A percentile compares a stretch with the other conserved stretches of the same genome.
Conservation (phyloP, 2,888 invertebrate genomes). For the Drosophila paranaensis region DNA sequence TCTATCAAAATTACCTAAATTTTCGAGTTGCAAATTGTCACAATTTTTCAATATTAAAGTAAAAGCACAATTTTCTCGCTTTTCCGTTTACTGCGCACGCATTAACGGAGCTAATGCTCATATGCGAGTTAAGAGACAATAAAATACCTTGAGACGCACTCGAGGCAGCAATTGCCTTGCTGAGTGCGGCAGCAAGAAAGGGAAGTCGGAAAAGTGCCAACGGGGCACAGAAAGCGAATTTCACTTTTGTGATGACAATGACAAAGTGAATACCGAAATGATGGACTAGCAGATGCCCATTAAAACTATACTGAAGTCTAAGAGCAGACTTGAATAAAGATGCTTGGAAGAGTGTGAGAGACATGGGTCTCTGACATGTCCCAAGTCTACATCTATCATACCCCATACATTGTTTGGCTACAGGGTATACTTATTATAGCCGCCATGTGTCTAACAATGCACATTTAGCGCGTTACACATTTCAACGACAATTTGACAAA, state of each 20-base stretch:
- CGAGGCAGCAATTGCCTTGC: slow-evolving; percentile 45
- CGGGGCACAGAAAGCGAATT: slow-evolving; percentile 62
- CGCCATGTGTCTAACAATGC: slow-evolving; percentile 22
- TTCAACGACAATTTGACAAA: slow-evolving; percentile 55
- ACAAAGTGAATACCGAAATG: neutral
- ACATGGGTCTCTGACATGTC: neutral
- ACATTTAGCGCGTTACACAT: slow-evolving; percentile 37
- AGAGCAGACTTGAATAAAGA: no score
- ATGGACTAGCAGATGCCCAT: slow-evolving; percentile 9
- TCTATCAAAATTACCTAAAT: neutral
- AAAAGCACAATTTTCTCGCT: slow-evolving; percentile 36
- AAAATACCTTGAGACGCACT: slow-evolving; percentile 44
- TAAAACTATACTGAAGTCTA: neutral
- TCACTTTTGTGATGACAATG: slow-evolving; percentile 64
- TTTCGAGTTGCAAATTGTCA: slow-evolving; percentile 2
- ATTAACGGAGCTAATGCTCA: slow-evolving; percentile 40
- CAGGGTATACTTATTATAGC: slow-evolving; percentile 29
- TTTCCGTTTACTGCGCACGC: slow-evolving; percentile 23
- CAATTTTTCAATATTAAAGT: slow-evolving; percentile 16
- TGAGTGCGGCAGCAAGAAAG: slow-evolving; percentile 4
- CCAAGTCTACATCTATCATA: neutral
- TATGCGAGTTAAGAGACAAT: slow-evolving; percentile 21
- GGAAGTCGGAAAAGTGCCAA: slow-evolving; percentile 72
- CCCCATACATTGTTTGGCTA: neutral
- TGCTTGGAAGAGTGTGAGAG: neutral